Evolutionary conservation across 2,888 invertebrate genomes (phyloP).

Genomic region (Drosophila kambysellisi): DNA sequence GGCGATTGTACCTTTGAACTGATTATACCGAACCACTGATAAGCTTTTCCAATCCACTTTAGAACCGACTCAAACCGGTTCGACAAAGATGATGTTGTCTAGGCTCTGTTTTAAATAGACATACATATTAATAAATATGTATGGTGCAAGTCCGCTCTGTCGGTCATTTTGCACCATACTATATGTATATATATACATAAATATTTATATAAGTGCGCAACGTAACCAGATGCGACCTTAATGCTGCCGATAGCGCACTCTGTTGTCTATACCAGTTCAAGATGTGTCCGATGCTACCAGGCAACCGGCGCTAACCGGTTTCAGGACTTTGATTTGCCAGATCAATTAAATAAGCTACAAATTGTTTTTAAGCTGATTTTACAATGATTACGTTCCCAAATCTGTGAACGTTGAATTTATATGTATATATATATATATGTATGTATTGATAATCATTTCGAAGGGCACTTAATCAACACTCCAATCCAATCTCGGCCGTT

Average conservation of each 20-base stretch:
- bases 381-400: slow-evolving; percentile 45
- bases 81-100: slow-evolving; percentile 49
- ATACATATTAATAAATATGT: not conserved
- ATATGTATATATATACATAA: slow-evolving; percentile 34
- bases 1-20: slow-evolving; percentile 68
- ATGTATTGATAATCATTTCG: slow-evolving; percentile 22
- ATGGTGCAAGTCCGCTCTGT: slow-evolving; percentile 21
- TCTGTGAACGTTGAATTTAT: slow-evolving; percentile 6
- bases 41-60: slow-evolving; percentile 61
- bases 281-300: slow-evolving; percentile 38
- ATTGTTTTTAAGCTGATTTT: slow-evolving; percentile 49
- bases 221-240: slow-evolving; percentile 73
- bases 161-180: slow-evolving; percentile 48
- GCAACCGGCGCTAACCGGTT: slow-evolving; percentile 57
- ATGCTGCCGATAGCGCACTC: slow-evolving; percentile 68
- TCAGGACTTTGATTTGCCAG: slow-evolving; percentile 25
- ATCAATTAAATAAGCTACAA: slow-evolving; percentile 60
- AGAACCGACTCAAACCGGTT: slow-evolving; percentile 71
- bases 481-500: not conserved
- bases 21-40: slow-evolving; percentile 64
- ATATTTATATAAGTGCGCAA: slow-evolving; percentile 36
- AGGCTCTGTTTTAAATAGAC: slow-evolving; percentile 24
- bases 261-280: slow-evolving; percentile 61
- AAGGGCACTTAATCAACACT: slow-evolving; percentile 40
- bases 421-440: slow-evolving; percentile 7